A percentile compares a stretch with the other conserved stretches of the same genome.
Conservation (phyloP, 2,888 invertebrate species). For the Idaea dimidiata region DNA sequence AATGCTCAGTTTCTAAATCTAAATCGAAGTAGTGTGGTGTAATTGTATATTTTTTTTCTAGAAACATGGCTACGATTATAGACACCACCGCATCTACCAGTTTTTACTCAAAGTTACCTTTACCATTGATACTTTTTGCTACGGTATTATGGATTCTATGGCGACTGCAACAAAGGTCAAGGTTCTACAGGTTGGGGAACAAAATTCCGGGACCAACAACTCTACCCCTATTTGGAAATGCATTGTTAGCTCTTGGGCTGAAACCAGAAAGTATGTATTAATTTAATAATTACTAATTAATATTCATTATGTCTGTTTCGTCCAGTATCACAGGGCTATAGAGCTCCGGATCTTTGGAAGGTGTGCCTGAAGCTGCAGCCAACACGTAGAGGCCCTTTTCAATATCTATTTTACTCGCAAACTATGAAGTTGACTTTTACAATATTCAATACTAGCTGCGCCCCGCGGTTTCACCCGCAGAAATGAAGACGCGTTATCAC, state of each 20-base stretch:
- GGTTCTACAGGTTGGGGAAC: conserved; percentile 81
- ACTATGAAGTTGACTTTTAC: too few species aligned
- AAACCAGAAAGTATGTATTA: conserved; percentile 78
- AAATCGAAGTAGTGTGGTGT: conserved; percentile 12
- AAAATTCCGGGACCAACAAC: conserved; percentile 85
- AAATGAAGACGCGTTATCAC: too few species aligned
- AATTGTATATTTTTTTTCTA: conserved; percentile 20
- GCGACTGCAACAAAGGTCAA: conserved; percentile 74
- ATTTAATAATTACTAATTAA: conserved; percentile 41
- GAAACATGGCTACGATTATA: conserved; percentile 38
- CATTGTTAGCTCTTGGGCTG: conserved; percentile 82
- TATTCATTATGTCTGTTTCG: neutral
- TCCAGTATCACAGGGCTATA: too few species aligned
- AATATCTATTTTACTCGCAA: too few species aligned
- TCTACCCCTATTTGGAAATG: conserved; percentile 86
- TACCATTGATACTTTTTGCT: conserved; percentile 51
- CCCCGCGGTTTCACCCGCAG: too few species aligned
- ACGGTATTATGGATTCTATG: conserved; percentile 56
- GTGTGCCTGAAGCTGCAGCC: too few species aligned
- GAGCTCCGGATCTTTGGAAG: too few species aligned
- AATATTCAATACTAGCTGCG: too few species aligned
- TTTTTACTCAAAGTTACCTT: conserved; percentile 44
- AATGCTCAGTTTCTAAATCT: conserved; percentile 4
- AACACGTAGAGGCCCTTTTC: too few species aligned
- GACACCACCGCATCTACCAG: conserved; percentile 27